Percentiles rank a stretch among this genome's conserved stretches.
Evolutionary conservation across 2,797 vertebrate genomes (phyloP).

Genomic region (Neopelma chrysocephalum): DNA sequence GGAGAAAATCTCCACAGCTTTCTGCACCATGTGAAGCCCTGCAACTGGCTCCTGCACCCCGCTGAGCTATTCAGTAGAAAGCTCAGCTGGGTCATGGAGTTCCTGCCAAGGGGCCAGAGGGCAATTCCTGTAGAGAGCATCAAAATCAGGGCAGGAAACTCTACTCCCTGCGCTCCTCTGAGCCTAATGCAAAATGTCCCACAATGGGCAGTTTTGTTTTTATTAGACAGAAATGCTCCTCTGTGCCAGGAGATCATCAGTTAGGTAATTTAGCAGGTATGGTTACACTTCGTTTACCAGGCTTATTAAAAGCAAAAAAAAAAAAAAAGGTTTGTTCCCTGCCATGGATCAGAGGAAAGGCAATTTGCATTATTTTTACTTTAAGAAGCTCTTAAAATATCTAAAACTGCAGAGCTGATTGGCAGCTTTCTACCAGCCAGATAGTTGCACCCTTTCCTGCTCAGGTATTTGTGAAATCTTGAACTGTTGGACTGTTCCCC

Average conservation of each 20-base stretch:
- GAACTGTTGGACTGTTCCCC: background rate
- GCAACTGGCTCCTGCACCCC: slow-evolving; percentile 59
- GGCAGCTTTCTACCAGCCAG: background rate
- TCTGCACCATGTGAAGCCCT: slow-evolving; percentile 46
- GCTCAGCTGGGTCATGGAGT: slow-evolving; percentile 62
- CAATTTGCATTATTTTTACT: slow-evolving; percentile 21
- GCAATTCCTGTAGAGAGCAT: slow-evolving; percentile 65
- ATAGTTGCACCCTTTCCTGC: background rate
- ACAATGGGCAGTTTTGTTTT: slow-evolving; percentile 53
- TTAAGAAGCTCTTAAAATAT: slow-evolving; percentile 11
- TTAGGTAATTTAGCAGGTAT: slow-evolving; percentile 56
- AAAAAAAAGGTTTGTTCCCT: background rate
- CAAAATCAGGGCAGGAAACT: slow-evolving; percentile 62
- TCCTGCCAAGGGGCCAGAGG: slow-evolving; percentile 66
- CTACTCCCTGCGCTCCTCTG: background rate
- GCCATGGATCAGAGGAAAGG: background rate
- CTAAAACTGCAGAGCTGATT: slow-evolving; percentile 3
- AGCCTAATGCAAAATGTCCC: slow-evolving; percentile 36
- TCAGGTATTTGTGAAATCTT: slow-evolving; percentile 37
- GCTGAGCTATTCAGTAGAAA: slow-evolving; percentile 67
- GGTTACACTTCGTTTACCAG: slow-evolving; percentile 31
- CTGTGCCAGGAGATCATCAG: slow-evolving; percentile 15
- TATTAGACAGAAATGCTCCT: slow-evolving; percentile 33
- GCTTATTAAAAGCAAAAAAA: background rate
- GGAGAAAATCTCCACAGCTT: slow-evolving; percentile 47